Evolutionary conservation across 1,140 invertebrate species (phyloP), one percentile per base, ranked within the genome.

Genomic region (Globodera rostochiensis): DNA sequence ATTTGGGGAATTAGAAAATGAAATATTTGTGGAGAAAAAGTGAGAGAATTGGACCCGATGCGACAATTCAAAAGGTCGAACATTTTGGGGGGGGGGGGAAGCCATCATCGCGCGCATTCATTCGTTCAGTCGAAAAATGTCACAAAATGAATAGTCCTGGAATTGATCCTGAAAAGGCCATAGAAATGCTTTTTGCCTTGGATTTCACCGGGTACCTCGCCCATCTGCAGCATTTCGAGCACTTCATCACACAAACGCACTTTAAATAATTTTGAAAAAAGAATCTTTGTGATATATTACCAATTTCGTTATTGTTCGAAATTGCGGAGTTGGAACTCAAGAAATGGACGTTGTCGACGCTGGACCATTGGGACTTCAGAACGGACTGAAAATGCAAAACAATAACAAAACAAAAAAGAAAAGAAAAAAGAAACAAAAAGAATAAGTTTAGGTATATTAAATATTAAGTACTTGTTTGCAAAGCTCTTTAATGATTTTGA

Each of bases 401-500:
- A 15, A 60, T 15, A 60, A 60, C n/a, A 15, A 15, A 9, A 6
- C 21, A 53, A 76, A 67, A 76, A 77, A n/a, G n/a, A n/a, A n/a
- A n/a, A n/a, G n/a, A n/a, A n/a, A n/a, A n/a, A n/a, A n/a, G n/a
- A n/a, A n/a, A n/a, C n/a, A n/a, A n/a, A n/a, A n/a, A 47, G 46
- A 78, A 8, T 21, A 75, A 47, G 36, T 0, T 46, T 60, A 50
- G 21, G 53, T 46, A 19, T 19, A 49, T 25, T 15, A 50, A 57
- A 25, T 1, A 19, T 8, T 8, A 25, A 6, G 25, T 67, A 49
- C 77, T 60, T 78, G n/a, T 50, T 78, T 66, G 50, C 77, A 78
- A 15, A 70, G 70, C 70, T 78, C 77, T 47, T 13, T 36, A 49
- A n/a, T 78, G 49, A 78, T 50, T 78, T 78, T 78, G 11, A 78